phyloP scores from a whole-genome alignment of 2,888 invertebrate species.

The Drosophila tanythrix region DNA sequence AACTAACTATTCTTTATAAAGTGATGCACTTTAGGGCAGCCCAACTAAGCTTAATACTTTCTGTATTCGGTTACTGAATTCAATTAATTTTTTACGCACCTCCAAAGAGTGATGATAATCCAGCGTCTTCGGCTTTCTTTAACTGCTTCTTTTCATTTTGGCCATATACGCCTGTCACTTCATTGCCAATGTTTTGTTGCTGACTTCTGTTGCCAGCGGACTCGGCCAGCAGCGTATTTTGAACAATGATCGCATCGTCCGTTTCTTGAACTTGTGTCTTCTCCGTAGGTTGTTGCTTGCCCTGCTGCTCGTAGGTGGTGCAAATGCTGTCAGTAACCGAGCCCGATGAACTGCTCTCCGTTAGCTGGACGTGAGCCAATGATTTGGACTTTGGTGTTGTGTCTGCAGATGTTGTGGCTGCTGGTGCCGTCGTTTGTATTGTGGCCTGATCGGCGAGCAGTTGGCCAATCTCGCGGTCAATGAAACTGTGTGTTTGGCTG shows the following conservation, averaged over 20 bases:
- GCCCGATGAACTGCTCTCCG: slow-evolving; percentile 88
- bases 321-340: slow-evolving; percentile 88
- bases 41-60: neutral
- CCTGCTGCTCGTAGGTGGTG: slow-evolving; percentile 86
- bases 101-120: slow-evolving; percentile 84
- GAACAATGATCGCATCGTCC: slow-evolving; percentile 33
- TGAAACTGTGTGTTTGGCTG: slow-evolving; percentile 64
- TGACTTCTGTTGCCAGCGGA: slow-evolving; percentile 19
- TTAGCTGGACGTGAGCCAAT: slow-evolving; percentile 84
- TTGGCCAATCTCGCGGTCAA: slow-evolving; percentile 69
- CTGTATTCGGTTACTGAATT: neutral
- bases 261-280: slow-evolving; percentile 16
- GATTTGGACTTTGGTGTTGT: slow-evolving; percentile 31
- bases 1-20: no score
- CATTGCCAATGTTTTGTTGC: slow-evolving; percentile 22
- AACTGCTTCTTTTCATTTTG: slow-evolving; percentile 17
- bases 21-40: neutral
- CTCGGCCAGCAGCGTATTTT: slow-evolving; percentile 43
- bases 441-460: slow-evolving; percentile 28
- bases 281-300: slow-evolving; percentile 49
- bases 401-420: slow-evolving; percentile 10
- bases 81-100: slow-evolving; percentile 78
- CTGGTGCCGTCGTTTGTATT: neutral
- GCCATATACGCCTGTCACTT: slow-evolving; percentile 10
- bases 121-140: slow-evolving; percentile 69